Evolutionary conservation across 2,113 vertebrate genomes (phyloP), one percentile per base, ranked within the genome.

Genomic region (Oncorhynchus mykiss): DNA sequence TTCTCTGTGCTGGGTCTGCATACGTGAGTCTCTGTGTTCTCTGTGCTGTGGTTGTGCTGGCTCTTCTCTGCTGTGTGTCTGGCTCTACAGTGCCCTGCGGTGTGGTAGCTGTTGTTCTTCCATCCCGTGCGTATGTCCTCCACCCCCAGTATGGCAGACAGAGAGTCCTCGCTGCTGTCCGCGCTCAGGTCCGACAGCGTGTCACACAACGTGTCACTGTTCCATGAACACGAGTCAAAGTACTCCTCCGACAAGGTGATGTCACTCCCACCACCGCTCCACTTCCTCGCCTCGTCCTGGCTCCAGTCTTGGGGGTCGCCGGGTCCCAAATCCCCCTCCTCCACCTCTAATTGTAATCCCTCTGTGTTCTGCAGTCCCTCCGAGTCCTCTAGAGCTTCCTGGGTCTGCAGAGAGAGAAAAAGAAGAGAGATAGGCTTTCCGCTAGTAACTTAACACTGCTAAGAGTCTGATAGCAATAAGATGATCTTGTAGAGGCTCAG

Each of bases 161-260:
- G 51, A 18, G 51, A 54, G 69, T 92, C 94, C 84, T 93, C 92
- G 39, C 91, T 92, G 51, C 88, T 89, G 51, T 95, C 92, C 0
- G 79, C 90, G 80, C 91, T 93, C 1, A 90, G 82, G 72, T 95
- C 92, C 13, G 92, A 93, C 29, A 31, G 29, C 29, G 29, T 31
- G 74, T 94, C 91, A 20, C 92, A 93, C 13, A 87, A 80, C 49
- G 91, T 93, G 74, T 94, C 91, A 18, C 92, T 94, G 73, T 93
- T 91, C 84, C 91, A 93, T 45, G 93, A 94, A 67, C 80, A 54
- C 0, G 92, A 93, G 86, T 95, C 94, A 82, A 87, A 93, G 77
- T 91, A 90, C 62, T 91, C 85, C 9, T 91, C 90, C 64, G 92
- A 91, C 45, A 88, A 62, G 20, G 59, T 9, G 16, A 11, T 87